Conservation (phyloP, 2,888 invertebrate species). For the Lamellibrachia satsuma region DNA sequence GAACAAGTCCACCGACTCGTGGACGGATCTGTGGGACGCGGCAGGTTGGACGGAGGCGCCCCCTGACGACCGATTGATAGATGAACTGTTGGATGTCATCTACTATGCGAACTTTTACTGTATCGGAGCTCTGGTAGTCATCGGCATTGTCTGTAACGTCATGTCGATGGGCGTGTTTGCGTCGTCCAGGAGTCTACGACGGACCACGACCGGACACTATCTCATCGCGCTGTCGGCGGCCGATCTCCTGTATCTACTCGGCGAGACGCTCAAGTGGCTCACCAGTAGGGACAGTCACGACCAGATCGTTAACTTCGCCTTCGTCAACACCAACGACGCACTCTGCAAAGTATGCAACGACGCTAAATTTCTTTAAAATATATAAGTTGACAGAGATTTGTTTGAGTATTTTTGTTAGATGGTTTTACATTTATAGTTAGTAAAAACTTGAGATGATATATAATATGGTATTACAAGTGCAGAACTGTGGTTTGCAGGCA, state of each 20-base stretch:
- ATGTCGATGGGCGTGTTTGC: conserved; percentile 32
- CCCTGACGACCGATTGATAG: not conserved
- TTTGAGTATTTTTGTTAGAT: not conserved
- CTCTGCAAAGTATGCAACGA: not conserved
- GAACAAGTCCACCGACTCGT: not conserved
- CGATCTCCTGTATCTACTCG: conserved; percentile 31
- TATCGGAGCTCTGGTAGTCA: conserved; percentile 27
- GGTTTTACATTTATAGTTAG: not conserved
- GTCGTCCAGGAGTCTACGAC: conserved; percentile 22
- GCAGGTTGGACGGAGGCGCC: not conserved
- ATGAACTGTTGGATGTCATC: not conserved
- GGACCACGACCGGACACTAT: conserved; percentile 34
- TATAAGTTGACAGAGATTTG: not conserved
- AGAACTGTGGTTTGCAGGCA: too few relatives aligned
- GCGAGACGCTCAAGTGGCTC: conserved; percentile 31
- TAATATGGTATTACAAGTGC: too few relatives aligned
- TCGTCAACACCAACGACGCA: conserved; percentile 21
- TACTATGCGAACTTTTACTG: conserved; percentile 24
- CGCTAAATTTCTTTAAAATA: not conserved
- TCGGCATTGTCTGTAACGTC: conserved; percentile 33
- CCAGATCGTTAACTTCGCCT: not conserved
- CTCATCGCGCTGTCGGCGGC: conserved; percentile 34
- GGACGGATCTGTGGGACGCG: not conserved
- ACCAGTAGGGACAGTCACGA: not conserved
- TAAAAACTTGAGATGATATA: not conserved